phyloP scores from a whole-genome alignment of 2,797 vertebrate species.

The Gephyroberyx darwinii region DNA sequence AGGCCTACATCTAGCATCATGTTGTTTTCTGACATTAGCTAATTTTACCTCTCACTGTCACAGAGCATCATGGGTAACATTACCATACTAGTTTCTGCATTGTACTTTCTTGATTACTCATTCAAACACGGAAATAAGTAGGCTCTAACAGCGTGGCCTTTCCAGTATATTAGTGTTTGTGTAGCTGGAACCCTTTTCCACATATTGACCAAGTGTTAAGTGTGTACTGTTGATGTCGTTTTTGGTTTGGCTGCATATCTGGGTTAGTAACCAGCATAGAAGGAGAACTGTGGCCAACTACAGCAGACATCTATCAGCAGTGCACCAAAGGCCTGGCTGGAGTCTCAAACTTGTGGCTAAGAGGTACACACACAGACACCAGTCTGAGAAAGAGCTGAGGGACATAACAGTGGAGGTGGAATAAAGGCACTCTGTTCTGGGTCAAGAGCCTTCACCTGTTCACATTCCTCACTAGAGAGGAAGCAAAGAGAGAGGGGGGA shows the following conservation, averaged over 20 bases:
- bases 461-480: slow-evolving; percentile 6
- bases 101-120: background rate
- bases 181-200: background rate
- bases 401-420: slow-evolving; percentile 19
- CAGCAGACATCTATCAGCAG: slow-evolving; percentile 6
- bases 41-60: slow-evolving; percentile 7
- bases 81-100: background rate
- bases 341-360: slow-evolving; percentile 15
- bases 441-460: slow-evolving; percentile 50
- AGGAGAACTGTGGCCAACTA: background rate
- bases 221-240: background rate
- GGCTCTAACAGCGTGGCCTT: background rate
- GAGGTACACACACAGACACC: background rate
- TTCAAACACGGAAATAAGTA: background rate
- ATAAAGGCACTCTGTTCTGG: slow-evolving; percentile 55
- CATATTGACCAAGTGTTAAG: background rate
- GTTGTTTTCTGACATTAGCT: background rate
- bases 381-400: slow-evolving; percentile 13
- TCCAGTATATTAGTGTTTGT: background rate
- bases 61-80: background rate
- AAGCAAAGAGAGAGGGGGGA: background rate
- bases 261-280: background rate
- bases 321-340: slow-evolving; percentile 3
- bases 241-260: background rate
- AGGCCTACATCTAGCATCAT: background rate